A percentile compares a stretch with the other conserved stretches of the same genome.
These are phyloP conservation scores for Drosophila mimetica DNA, from an alignment of 2,888 invertebrate genomes.

Conservation along the genomic window DNA sequence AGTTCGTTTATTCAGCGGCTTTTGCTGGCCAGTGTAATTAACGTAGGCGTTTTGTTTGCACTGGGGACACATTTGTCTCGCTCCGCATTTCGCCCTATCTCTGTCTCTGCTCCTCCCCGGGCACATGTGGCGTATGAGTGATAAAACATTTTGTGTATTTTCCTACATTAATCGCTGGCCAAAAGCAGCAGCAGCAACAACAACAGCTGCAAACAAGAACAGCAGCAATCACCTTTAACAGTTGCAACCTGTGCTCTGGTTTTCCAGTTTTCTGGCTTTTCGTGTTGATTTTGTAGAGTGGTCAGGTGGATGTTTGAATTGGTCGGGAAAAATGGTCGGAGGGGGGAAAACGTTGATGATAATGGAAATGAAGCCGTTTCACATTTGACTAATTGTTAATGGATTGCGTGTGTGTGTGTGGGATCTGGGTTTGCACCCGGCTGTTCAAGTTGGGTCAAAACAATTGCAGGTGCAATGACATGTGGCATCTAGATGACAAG, in stretches of 20 bases:
- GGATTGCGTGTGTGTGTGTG: slow-evolving; percentile 19
- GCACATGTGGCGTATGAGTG: slow-evolving; percentile 68
- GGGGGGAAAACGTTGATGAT: slow-evolving; percentile 10
- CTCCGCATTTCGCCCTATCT: slow-evolving; percentile 17
- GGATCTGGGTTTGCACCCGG: not conserved
- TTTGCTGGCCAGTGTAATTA: slow-evolving; percentile 51
- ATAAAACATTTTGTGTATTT: slow-evolving; percentile 60
- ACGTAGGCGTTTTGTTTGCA: slow-evolving; percentile 58
- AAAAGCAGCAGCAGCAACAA: slow-evolving; percentile 2
- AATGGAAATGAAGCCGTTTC: slow-evolving; percentile 41
- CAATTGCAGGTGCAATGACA: slow-evolving; percentile 33
- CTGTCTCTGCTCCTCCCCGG: not conserved
- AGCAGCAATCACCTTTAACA: slow-evolving; percentile 20
- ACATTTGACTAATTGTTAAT: slow-evolving; percentile 68
- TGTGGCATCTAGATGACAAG: not conserved
- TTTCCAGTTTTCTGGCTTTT: slow-evolving; percentile 16
- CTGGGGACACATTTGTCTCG: slow-evolving; percentile 61
- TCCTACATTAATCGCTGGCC: slow-evolving; percentile 34
- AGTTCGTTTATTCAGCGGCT: slow-evolving; percentile 37
- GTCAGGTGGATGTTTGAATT: slow-evolving; percentile 28
- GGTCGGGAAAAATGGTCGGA: slow-evolving; percentile 7
- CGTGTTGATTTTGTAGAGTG: slow-evolving; percentile 49
- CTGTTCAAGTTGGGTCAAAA: slow-evolving; percentile 4
- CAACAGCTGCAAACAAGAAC: not conserved
- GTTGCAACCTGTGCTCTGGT: slow-evolving; percentile 42